Evolutionary conservation across 2,113 vertebrate species (phyloP), one percentile per base, ranked within the genome.

Genomic region (Leptobrachium leishanense): DNA sequence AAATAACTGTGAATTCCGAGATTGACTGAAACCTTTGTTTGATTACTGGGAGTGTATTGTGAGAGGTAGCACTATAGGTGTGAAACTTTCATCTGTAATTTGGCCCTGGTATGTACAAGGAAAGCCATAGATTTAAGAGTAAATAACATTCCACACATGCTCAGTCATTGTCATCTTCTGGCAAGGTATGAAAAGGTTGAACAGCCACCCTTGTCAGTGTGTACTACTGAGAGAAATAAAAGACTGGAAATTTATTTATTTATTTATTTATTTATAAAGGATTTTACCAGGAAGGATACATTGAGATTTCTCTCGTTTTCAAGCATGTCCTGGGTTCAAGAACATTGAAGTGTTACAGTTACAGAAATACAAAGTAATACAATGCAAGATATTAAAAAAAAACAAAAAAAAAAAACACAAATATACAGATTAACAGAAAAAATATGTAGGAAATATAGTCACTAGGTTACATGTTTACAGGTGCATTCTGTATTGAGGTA

Each of bases 101-200:
- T 78, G 75, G 81, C 57, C 85, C 83, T 81, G 75, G 82, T 84
- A 82, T 84, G 68, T 42, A 55, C 77, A 86, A 69, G 20, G 20
- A 84, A 87, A 86, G 82, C 84, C 67, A 53, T 81, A 92, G 86
- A 89, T 90, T 87, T 13, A 76, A 76, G 81, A 89, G 84, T 89
- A 92, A 92, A 90, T 87, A 89, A 90, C 88, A 93, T 91, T 92
- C 90, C 91, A 90, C 86, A 84, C 88, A 90, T 89, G 86, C 78
- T 85, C 88, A 82, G 88, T 77, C 2, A 0, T 82, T 86, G 85
- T 2, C 2, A 79, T 77, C 77, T 82, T 78, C 84, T 84, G 70
- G 79, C 81, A 88, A 87, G 83, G 84, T 62, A 85, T 88, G 90
- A 87, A 59, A 59, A 88, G 83, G 71, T 88, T 84, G 75, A 89